phyloP scores from a whole-genome alignment of 2,888 invertebrate genomes.

The Carterocephalus palaemon region DNA sequence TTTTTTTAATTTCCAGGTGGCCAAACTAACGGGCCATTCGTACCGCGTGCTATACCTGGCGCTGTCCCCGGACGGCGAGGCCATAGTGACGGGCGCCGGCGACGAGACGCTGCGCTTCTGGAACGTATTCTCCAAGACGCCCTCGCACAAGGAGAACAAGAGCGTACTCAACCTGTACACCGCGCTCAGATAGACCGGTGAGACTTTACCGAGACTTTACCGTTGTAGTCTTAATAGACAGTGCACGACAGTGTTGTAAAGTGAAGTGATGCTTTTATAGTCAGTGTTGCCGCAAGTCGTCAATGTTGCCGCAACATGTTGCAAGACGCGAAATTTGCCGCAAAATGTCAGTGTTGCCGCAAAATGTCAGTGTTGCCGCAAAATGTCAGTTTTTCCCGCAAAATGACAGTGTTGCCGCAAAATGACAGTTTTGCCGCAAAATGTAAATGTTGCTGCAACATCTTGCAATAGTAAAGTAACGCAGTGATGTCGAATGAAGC shows the following conservation, averaged over 20 bases:
- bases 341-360: too few species aligned
- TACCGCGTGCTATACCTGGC: constrained; percentile 97
- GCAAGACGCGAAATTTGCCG: too few species aligned
- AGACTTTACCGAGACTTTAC: constrained; percentile 10
- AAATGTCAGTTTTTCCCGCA: too few species aligned
- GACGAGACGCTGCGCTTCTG: constrained; percentile 99
- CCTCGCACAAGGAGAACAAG: constrained; percentile 95
- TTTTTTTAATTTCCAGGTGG: constrained; percentile 82
- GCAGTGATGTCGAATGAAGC: too few species aligned
- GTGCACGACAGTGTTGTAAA: background rate
- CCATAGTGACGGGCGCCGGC: constrained; percentile 99
- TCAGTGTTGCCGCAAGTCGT: constrained; percentile 11
- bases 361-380: too few species aligned
- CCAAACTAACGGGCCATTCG: constrained; percentile 97
- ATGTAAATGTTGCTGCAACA: too few species aligned
- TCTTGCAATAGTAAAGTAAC: too few species aligned
- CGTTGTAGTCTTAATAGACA: constrained; percentile 1
- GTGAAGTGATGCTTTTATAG: background rate
- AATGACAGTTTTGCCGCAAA: too few species aligned
- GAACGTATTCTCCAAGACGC: constrained; percentile 99
- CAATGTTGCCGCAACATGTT: too few species aligned
- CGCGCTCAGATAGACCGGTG: constrained; percentile 76
- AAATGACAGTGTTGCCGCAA: too few species aligned
- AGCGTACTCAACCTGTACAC: constrained; percentile 96
- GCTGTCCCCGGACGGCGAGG: constrained; percentile 98